phyloP scores from a whole-genome alignment of 2,113 vertebrate genomes.

The Coryphaenoides rupestris region DNA sequence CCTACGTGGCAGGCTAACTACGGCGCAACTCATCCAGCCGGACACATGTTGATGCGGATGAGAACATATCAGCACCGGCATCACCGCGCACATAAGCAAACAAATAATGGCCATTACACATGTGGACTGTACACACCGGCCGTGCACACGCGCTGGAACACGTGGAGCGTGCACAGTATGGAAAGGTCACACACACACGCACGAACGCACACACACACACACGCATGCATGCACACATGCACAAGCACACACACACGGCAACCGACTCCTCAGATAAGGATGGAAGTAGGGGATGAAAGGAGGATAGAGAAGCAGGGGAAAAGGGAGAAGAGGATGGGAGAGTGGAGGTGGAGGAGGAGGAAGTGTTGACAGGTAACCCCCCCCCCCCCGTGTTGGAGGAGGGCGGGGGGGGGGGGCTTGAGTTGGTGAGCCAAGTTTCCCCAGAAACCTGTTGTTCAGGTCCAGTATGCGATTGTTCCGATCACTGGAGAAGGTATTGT shows the following conservation, averaged over 20 bases:
- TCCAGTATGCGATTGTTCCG: slow-evolving; percentile 12
- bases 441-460: slow-evolving; percentile 49
- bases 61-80: too few relatives aligned
- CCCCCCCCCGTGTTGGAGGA: too few relatives aligned
- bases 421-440: slow-evolving; percentile 42
- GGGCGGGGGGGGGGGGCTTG: background rate
- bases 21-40: too few relatives aligned
- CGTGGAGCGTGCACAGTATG: background rate
- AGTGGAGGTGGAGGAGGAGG: background rate
- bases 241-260: background rate
- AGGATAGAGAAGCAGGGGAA: background rate
- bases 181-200: slow-evolving; percentile 14
- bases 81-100: too few relatives aligned
- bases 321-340: background rate
- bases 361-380: slow-evolving; percentile 56
- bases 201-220: slow-evolving; percentile 5
- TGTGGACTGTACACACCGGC: too few relatives aligned
- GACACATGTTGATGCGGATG: too few relatives aligned
- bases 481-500: slow-evolving; percentile 53
- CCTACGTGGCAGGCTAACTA: too few relatives aligned
- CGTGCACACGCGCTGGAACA: too few relatives aligned
- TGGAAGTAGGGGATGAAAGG: background rate
- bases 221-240: slow-evolving; percentile 2
- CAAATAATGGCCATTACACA: too few relatives aligned
- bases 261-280: background rate